Evolutionary conservation across 2,888 invertebrate genomes (phyloP), one percentile per base, ranked within the genome.

Genomic region (Caenorhabditis zanzibari): DNA sequence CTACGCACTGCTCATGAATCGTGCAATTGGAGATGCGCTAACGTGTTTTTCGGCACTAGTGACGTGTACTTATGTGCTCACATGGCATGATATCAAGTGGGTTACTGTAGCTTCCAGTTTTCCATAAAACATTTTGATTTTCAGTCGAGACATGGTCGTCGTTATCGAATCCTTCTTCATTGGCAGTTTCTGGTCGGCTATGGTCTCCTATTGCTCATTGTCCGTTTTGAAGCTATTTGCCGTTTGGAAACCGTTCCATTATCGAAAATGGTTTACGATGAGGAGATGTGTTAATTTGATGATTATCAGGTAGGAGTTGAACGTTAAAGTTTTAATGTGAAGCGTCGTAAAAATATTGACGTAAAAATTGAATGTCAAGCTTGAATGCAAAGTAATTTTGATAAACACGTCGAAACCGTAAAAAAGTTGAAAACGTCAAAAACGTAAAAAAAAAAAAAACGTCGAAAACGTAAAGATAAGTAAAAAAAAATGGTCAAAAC

Each of bases 1-100:
- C 71, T 91, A 92, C 81, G 90, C 91, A 64, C 82, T 92, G 26
- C 86, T 92, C 28, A 69, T 92, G 68, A 92, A 92, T 75, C 88
- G 92, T 28, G 86, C 92, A 32, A 81, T 91, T 58, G 92, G 92
- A 35, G 92, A 92, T 69, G 41, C 91, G 4, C 84, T 90, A 47
- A 87, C 90, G 7, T 90, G 90, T 76, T 35, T 84, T 14, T 82
- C 86, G 6, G 89, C 90, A 6, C 56, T 90, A 16, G 73, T 86
- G 14, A 81, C 82, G 1, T 84, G 86, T 79, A 68, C 41, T 16
- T 92, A 92, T 63, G 88, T 89, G 35, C 63, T 90, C 14, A 71
- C 80, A 16, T 84, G 85, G 49, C 88, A 85, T 49, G 87, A 89
- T 52, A 86, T 91, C 26, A 90, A 89, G 92, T 91, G 58, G 86